Conservation (phyloP, 2,888 invertebrate genomes). For the Sisyra terminalis region DNA sequence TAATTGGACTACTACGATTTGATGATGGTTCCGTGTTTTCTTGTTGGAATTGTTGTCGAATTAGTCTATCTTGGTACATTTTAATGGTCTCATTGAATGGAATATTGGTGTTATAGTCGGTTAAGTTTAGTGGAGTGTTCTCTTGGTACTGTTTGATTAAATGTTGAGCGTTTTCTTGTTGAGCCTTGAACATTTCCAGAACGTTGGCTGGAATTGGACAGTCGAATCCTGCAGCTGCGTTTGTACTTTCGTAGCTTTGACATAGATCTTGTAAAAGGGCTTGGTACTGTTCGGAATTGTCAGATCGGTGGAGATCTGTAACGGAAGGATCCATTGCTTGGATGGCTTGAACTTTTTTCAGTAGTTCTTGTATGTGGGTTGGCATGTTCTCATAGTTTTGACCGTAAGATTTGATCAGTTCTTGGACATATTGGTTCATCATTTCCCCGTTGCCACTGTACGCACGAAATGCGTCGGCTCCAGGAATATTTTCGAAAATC, state of each 20-base stretch:
- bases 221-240: slow-evolving; percentile 17
- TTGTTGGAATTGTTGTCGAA: neutral
- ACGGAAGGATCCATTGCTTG: too few relatives aligned
- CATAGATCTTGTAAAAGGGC: neutral
- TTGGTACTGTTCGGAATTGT: neutral
- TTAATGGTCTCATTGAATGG: slow-evolving; percentile 5
- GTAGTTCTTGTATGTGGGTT: neutral
- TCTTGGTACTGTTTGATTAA: slow-evolving; percentile 1
- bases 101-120: neutral
- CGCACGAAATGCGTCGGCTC: neutral
- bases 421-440: neutral
- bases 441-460: neutral
- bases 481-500: neutral
- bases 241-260: too few relatives aligned
- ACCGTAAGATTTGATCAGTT: neutral
- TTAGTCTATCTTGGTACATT: slow-evolving; percentile 5
- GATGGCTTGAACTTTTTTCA: slow-evolving; percentile 2
- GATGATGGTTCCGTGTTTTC: neutral
- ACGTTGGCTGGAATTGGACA: slow-evolving; percentile 22
- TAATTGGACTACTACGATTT: neutral
- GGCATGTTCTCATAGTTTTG: slow-evolving; percentile 2
- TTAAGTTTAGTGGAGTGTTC: slow-evolving; percentile 4
- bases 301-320: neutral
- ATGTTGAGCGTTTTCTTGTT: slow-evolving; percentile 1
- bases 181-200: slow-evolving; percentile 3